These are phyloP conservation scores for Drosophila saltans DNA, from an alignment of 1,140 invertebrate species.

Conservation along the genomic window DNA sequence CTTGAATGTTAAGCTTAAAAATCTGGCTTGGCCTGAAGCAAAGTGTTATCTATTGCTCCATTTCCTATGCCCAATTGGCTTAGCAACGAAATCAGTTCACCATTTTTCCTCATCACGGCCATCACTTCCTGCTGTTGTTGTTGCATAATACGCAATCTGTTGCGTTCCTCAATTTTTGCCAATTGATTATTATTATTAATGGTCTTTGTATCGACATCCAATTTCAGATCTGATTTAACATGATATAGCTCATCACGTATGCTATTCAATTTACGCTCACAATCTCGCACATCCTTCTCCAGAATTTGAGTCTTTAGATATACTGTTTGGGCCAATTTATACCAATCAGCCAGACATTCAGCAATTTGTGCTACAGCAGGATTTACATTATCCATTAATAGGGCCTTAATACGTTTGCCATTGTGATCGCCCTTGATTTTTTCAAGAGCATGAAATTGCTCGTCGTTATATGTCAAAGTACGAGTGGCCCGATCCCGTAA, in stretches of 20 bases:
- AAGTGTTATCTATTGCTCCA: slow-evolving; percentile 36
- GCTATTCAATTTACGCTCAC: slow-evolving; percentile 82
- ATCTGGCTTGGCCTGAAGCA: not conserved
- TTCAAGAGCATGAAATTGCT: slow-evolving; percentile 96
- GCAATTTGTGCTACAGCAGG: slow-evolving; percentile 87
- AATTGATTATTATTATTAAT: slow-evolving; percentile 71
- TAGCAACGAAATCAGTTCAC: slow-evolving; percentile 56
- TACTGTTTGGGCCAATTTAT: slow-evolving; percentile 91
- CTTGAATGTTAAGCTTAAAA: not conserved
- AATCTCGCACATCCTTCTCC: slow-evolving; percentile 87
- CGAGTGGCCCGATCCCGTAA: slow-evolving; percentile 93
- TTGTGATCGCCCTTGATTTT: slow-evolving; percentile 89
- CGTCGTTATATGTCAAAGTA: slow-evolving; percentile 94
- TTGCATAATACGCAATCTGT: slow-evolving; percentile 65
- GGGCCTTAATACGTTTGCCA: slow-evolving; percentile 86
- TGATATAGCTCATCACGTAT: slow-evolving; percentile 76
- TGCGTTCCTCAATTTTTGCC: slow-evolving; percentile 75
- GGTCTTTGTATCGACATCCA: slow-evolving; percentile 60
- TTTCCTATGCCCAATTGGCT: slow-evolving; percentile 55
- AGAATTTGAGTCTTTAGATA: slow-evolving; percentile 89
- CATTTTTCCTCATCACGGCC: slow-evolving; percentile 63
- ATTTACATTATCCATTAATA: slow-evolving; percentile 87
- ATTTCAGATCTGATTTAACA: slow-evolving; percentile 70
- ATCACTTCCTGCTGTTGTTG: slow-evolving; percentile 70
- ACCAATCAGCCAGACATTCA: slow-evolving; percentile 91